Percentiles rank a stretch among this genome's conserved stretches.
Evolutionary conservation across 1,140 invertebrate species (phyloP).

Genomic region (Aphelenchoides besseyi): DNA sequence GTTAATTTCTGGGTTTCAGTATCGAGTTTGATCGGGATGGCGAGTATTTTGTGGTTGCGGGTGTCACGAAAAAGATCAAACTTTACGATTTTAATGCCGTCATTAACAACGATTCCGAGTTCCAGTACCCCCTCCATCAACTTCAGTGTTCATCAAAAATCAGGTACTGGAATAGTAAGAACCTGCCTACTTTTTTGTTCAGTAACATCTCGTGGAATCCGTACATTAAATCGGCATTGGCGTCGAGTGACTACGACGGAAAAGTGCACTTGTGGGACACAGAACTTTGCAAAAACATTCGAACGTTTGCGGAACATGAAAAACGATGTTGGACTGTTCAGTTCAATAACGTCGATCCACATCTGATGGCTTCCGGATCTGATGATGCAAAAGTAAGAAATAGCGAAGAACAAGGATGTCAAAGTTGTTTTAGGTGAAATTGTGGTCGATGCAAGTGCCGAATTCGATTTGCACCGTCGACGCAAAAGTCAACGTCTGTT

Average conservation of each 20-base stretch:
- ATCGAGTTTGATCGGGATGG: slow-evolving; percentile 96
- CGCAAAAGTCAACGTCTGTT: slow-evolving; percentile 90
- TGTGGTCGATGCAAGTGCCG: slow-evolving; percentile 84
- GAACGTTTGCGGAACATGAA: slow-evolving; percentile 82
- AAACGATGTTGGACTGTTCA: slow-evolving; percentile 94
- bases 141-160: slow-evolving; percentile 92
- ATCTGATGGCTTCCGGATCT: slow-evolving; percentile 84
- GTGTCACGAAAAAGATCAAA: slow-evolving; percentile 90
- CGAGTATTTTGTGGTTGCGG: slow-evolving; percentile 92
- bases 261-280: slow-evolving; percentile 90
- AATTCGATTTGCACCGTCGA: slow-evolving; percentile 81
- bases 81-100: slow-evolving; percentile 83
- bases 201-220: slow-evolving; percentile 91
- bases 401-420: background rate
- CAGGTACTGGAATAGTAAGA: slow-evolving; percentile 56
- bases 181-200: slow-evolving; percentile 19
- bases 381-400: slow-evolving; percentile 77
- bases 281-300: slow-evolving; percentile 71
- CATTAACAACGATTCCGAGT: slow-evolving; percentile 77
- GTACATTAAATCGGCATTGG: slow-evolving; percentile 82
- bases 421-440: slow-evolving; percentile 71
- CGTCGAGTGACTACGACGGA: slow-evolving; percentile 92
- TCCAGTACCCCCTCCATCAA: slow-evolving; percentile 86
- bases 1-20: slow-evolving; percentile 23
- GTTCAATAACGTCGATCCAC: slow-evolving; percentile 86